Evolutionary conservation across 1,140 invertebrate genomes (phyloP).

Genomic region (Thalassaphorura encarpata): DNA sequence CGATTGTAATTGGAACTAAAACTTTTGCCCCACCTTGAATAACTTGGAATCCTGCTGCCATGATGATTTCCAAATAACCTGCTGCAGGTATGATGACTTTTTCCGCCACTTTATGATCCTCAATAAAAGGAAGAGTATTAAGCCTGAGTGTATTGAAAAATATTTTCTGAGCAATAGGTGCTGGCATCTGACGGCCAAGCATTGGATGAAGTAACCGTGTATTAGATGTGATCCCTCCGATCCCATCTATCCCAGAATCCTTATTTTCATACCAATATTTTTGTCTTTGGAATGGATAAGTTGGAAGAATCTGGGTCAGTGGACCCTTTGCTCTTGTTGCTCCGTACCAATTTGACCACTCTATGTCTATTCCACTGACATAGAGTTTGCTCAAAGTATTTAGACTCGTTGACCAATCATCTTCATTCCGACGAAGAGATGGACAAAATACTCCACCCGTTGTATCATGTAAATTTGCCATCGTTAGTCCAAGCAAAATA

Average conservation of each 20-base stretch:
- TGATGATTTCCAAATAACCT: constrained; percentile 10
- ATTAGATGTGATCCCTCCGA: neutral
- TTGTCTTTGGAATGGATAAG: constrained; percentile 18
- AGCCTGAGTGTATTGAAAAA: constrained; percentile 2
- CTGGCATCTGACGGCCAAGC: constrained; percentile 12
- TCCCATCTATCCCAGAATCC: neutral
- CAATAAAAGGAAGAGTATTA: constrained; percentile 8
- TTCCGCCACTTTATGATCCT: constrained; percentile 16
- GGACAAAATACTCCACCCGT: constrained; percentile 1
- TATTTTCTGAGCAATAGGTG: constrained; percentile 3
- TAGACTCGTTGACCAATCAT: constrained; percentile 7
- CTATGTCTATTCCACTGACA: constrained; percentile 5
- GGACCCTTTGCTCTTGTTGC: neutral
- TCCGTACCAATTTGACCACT: constrained; percentile 10
- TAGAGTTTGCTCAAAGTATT: constrained; percentile 10
- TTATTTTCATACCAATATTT: constrained; percentile 13
- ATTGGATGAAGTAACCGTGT: constrained; percentile 12
- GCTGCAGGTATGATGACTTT: constrained; percentile 15
- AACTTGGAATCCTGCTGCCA: constrained; percentile 5
- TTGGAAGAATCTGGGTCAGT: neutral
- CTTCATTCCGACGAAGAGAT: constrained; percentile 10
- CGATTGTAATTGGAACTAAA: neutral
- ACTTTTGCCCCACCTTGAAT: neutral
- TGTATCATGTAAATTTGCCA: neutral
- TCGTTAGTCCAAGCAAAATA: constrained; percentile 4